Evolutionary conservation across 2,113 vertebrate species (phyloP).

Genomic region (Carettochelys insculpta): DNA sequence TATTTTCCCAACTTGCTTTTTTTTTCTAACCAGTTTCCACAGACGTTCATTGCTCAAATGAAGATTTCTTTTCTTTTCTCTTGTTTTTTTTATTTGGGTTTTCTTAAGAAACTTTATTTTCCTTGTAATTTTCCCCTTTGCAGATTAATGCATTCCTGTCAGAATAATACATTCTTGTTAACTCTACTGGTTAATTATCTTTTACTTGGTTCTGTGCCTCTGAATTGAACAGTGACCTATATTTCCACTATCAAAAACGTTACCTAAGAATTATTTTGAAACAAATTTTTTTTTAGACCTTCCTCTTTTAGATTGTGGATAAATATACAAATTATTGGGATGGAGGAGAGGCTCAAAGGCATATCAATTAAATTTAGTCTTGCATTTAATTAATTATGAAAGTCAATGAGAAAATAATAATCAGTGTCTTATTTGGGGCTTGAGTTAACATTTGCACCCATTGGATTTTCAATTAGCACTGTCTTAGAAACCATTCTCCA

Average conservation of each 20-base stretch:
- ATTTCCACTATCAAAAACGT: neutral
- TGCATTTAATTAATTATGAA: constrained; percentile 61
- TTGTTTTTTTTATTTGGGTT: neutral
- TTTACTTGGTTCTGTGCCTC: neutral
- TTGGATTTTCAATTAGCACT: constrained; percentile 79
- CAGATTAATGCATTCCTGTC: neutral
- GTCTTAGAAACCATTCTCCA: constrained; percentile 75
- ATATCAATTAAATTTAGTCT: constrained; percentile 48
- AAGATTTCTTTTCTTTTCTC: neutral
- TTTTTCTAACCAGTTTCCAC: neutral
- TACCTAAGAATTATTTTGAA: neutral
- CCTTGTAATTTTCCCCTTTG: neutral
- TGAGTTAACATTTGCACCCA: constrained; percentile 72
- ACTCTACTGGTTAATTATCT: neutral
- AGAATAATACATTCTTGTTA: neutral
- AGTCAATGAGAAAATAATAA: constrained; percentile 72
- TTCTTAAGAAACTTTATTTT: neutral
- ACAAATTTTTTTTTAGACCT: rapidly evolving
- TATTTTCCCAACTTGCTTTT: neutral
- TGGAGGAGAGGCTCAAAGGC: constrained; percentile 15
- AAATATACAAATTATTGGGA: neutral
- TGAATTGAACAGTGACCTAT: neutral
- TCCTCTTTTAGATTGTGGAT: neutral
- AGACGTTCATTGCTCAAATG: constrained; percentile 4
- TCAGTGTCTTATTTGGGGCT: constrained; percentile 61